These are phyloP conservation scores for Columba janthina DNA, from an alignment of 2,113 vertebrate species.

Conservation along the genomic window DNA sequence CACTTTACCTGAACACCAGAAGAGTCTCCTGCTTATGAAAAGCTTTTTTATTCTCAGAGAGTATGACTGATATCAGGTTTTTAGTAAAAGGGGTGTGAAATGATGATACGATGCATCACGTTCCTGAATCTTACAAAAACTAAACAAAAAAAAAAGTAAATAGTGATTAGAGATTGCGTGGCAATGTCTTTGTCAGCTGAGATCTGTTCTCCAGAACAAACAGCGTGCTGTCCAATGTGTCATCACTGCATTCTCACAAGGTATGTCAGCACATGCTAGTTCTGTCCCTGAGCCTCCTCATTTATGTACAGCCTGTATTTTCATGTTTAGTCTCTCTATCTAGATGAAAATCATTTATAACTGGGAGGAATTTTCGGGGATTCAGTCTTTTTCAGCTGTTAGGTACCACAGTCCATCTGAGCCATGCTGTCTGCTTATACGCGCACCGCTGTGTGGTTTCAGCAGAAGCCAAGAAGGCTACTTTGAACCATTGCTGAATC, in stretches of 20 bases:
- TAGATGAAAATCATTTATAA: neutral
- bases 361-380: neutral
- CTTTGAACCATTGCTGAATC: neutral
- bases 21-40: neutral
- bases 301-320: neutral
- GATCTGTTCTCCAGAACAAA: neutral
- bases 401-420: neutral
- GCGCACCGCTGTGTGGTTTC: neutral
- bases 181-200: neutral
- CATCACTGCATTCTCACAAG: fast-evolving
- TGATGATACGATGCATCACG: neutral
- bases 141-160: neutral
- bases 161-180: neutral
- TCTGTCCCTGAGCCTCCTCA: neutral
- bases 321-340: neutral
- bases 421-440: neutral
- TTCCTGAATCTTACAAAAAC: neutral
- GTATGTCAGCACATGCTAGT: neutral
- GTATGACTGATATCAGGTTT: neutral
- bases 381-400: neutral
- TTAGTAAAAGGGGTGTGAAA: neutral
- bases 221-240: fast-evolving
- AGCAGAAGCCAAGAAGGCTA: neutral
- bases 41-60: neutral
- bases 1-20: neutral